Evolutionary conservation across 2,888 invertebrate species (phyloP), one percentile per base, ranked within the genome.

Genomic region (Germaria angustata): DNA sequence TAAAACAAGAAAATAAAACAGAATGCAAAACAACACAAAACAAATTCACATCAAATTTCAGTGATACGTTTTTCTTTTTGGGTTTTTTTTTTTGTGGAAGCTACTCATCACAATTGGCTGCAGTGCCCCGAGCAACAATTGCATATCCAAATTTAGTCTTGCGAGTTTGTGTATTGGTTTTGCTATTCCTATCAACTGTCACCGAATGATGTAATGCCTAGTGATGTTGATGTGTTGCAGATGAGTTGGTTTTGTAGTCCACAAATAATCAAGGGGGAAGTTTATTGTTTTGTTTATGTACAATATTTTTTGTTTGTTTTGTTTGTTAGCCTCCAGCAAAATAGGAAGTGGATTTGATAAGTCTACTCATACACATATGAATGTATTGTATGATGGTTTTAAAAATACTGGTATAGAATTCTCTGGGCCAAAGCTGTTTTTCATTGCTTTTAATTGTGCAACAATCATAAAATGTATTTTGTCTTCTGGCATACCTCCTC

Each of bases 31-130:
- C 17, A 17, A 34, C 51, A 41, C 39, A 77, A 61, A 53, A 69
- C 28, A 20, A 66, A 59, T 24, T 36, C 15, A 57, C 55, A 65
- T 28, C 28, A 66, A 68, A 59, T 61, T 22, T 41, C 61, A 34
- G 75, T 75, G 59, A 63, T 41, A 76, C 55, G 28, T 28, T 28
- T 28, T 28, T 28, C 6, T n/a, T n/a, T n/a, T n/a, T n/a, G n/a
- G n/a, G n/a, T n/a, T n/a, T n/a, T n/a, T n/a, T n/a, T n/a, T 39
- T 80, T 15, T 57, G 75, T 80, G 72, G 76, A 69, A 77, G 75
- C 73, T 65, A 77, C 80, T 84, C 84, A 80, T 82, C 83, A 84
- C 86, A 86, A 86, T 86, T 87, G 87, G 86, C 86, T 87, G 87
- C 86, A 86, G 84, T 84, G 85, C 85, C 84, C 57, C 57, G 71